Evolutionary conservation across 1,140 invertebrate genomes (phyloP).

Genomic region (Geopemphigus sp.): DNA sequence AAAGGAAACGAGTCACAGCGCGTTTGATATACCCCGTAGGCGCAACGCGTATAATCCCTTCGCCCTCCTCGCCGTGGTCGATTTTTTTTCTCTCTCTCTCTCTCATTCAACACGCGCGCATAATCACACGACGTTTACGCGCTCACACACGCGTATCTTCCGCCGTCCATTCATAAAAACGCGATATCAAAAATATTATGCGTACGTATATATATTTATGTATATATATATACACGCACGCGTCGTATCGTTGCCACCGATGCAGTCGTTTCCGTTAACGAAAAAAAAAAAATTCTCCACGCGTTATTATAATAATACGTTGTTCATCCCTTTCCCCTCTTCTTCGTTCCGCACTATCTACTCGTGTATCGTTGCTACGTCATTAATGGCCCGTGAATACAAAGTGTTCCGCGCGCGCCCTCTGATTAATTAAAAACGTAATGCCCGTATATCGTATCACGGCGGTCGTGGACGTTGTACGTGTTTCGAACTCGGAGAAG

Average conservation of each 20-base stretch:
- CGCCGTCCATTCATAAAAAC: constrained; percentile 47
- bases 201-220: neutral
- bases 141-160: neutral
- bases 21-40: neutral
- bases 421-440: constrained; percentile 33
- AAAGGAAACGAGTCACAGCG: constrained; percentile 26
- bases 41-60: neutral
- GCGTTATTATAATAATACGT: constrained; percentile 37
- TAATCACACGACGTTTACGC: neutral
- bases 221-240: neutral
- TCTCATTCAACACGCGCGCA: neutral
- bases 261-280: constrained; percentile 30
- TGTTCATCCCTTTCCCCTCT: neutral
- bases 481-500: no score
- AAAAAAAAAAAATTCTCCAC: constrained; percentile 28
- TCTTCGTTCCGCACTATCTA: neutral
- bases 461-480: no score
- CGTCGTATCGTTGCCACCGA: neutral
- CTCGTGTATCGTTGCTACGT: neutral
- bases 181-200: neutral
- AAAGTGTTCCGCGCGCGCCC: constrained; percentile 37
- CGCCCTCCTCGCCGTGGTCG: neutral
- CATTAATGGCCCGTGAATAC: constrained; percentile 41
- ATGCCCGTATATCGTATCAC: no score
- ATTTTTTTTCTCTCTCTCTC: neutral